Evolutionary conservation across 1,140 invertebrate genomes (phyloP).

Genomic region (Drosophila pseudoobscura): DNA sequence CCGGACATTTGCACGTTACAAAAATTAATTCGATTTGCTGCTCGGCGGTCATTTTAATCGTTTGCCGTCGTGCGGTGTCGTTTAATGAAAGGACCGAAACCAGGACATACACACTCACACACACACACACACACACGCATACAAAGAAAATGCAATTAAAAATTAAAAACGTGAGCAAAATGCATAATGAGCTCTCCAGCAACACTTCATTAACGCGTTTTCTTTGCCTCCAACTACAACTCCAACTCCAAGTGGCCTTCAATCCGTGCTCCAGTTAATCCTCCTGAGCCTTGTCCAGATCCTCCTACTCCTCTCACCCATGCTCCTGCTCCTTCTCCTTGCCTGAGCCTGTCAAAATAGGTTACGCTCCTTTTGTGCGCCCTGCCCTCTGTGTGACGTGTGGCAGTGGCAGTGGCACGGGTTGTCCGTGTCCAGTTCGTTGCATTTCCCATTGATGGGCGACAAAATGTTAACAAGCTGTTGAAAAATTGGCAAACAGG

Average conservation of each 20-base stretch:
- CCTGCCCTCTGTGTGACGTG: background rate
- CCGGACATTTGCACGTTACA: conserved; percentile 79
- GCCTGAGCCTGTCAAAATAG: conserved; percentile 35
- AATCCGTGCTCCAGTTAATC: no score
- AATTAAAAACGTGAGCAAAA: conserved; percentile 78
- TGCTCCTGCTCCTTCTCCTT: background rate
- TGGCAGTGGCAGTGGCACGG: background rate
- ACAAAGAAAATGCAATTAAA: conserved; percentile 68
- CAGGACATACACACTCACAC: conserved; percentile 22
- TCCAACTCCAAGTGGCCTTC: no score
- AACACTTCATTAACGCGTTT: conserved; percentile 80
- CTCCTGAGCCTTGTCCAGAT: background rate
- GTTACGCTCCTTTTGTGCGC: conserved; percentile 24
- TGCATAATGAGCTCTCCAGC: conserved; percentile 76
- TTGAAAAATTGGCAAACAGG: conserved; percentile 68
- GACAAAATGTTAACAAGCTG: no score
- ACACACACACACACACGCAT: background rate
- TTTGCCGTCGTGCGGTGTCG: conserved; percentile 60
- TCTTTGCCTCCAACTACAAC: conserved; percentile 25
- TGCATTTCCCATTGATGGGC: conserved; percentile 48
- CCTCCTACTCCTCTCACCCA: no score
- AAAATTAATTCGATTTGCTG: conserved; percentile 83
- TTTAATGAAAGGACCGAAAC: conserved; percentile 70
- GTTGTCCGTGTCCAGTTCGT: background rate
- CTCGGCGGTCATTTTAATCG: conserved; percentile 80